A percentile compares a stretch with the other conserved stretches of the same genome.
These are phyloP conservation scores for Drosophila algonquin DNA, from an alignment of 2,888 invertebrate genomes.

Conservation along the genomic window DNA sequence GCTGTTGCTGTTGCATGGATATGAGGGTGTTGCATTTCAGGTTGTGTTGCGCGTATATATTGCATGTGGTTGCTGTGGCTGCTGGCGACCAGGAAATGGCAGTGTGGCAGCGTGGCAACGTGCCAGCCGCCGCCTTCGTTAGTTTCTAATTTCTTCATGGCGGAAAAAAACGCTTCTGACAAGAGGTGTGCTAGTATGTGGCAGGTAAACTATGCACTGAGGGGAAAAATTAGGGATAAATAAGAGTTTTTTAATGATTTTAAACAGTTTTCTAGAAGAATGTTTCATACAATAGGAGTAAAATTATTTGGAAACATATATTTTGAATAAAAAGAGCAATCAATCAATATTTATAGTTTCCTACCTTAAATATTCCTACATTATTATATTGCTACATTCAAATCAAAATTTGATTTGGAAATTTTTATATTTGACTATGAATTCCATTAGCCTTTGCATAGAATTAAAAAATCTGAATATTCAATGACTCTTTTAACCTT, in stretches of 20 bases:
- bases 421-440: too few species aligned
- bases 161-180: conserved; percentile 53
- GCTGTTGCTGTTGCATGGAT: not conserved
- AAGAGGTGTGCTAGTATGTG: conserved; percentile 48
- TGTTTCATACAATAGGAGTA: not conserved
- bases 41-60: conserved; percentile 48
- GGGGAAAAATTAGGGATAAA: not conserved
- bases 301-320: accelerated
- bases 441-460: too few species aligned
- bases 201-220: conserved; percentile 26
- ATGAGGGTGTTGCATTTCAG: conserved; percentile 55
- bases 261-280: not conserved
- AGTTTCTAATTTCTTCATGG: conserved; percentile 60
- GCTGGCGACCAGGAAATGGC: conserved; percentile 27
- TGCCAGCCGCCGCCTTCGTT: conserved; percentile 7
- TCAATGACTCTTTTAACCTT: too few species aligned
- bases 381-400: too few species aligned
- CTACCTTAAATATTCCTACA: too few species aligned
- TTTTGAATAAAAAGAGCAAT: not conserved
- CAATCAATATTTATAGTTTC: too few species aligned
- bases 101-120: conserved; percentile 6
- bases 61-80: conserved; percentile 69
- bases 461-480: too few species aligned
- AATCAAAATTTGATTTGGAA: too few species aligned
- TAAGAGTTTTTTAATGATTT: not conserved